Conservation (phyloP, 2,797 vertebrate genomes). For the Microcaecilia unicolor region DNA sequence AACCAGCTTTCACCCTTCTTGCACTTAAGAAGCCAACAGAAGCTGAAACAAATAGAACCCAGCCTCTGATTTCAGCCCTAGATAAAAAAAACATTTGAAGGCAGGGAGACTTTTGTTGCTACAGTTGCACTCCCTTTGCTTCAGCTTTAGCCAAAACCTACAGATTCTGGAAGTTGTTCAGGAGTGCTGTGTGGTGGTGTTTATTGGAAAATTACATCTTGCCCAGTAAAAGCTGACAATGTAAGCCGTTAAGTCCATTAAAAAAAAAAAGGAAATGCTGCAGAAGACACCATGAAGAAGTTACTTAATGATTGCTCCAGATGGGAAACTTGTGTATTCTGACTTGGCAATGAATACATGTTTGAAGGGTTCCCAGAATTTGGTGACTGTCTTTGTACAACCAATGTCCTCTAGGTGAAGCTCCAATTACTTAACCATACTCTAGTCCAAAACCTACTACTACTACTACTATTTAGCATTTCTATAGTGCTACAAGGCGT, state of each 20-base stretch:
- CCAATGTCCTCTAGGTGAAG: no score
- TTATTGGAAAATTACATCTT: conserved; percentile 48
- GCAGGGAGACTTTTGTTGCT: conserved; percentile 41
- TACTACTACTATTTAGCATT: no score
- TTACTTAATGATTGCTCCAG: conserved; percentile 27
- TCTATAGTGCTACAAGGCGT: no score
- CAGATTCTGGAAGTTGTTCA: conserved; percentile 41
- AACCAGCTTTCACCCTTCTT: conserved; percentile 31
- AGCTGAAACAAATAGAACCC: conserved; percentile 44
- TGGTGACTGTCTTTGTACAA: not conserved
- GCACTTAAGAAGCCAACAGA: conserved; percentile 46
- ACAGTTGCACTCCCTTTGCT: conserved; percentile 47
- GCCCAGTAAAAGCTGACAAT: conserved; percentile 39
- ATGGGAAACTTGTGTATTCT: no score
- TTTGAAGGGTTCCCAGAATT: not conserved
- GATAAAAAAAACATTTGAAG: conserved; percentile 46
- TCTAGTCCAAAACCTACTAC: no score
- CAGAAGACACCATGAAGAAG: conserved; percentile 33
- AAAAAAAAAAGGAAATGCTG: conserved; percentile 12
- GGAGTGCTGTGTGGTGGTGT: conserved; percentile 34
- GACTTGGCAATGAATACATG: not conserved
- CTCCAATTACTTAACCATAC: no score
- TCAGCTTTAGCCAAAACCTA: conserved; percentile 37
- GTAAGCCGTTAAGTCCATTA: conserved; percentile 36
- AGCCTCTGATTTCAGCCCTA: conserved; percentile 29